These are phyloP conservation scores for Caenorhabditis wallacei DNA, from an alignment of 2,888 invertebrate species.

Conservation along the genomic window DNA sequence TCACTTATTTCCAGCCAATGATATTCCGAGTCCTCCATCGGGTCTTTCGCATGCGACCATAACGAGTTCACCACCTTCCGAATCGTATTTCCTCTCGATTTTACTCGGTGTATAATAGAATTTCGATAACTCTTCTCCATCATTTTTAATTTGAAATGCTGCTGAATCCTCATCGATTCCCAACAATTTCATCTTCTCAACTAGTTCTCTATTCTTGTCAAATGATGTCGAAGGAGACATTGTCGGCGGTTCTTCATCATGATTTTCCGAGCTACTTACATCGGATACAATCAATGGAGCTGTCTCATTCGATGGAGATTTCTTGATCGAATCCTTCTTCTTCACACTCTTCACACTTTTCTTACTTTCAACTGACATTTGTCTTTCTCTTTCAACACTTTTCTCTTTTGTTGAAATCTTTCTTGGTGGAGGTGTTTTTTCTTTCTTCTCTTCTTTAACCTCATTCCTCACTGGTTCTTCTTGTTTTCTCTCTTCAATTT, in stretches of 20 bases:
- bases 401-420: constrained; percentile 32
- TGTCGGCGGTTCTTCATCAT: constrained; percentile 66
- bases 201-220: constrained; percentile 32
- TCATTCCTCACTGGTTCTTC: background rate
- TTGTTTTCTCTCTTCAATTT: background rate
- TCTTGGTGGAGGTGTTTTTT: constrained; percentile 21
- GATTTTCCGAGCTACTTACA: constrained; percentile 73
- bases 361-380: constrained; percentile 54
- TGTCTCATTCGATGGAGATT: constrained; percentile 56
- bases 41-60: constrained; percentile 89
- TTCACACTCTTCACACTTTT: constrained; percentile 61
- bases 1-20: constrained; percentile 92
- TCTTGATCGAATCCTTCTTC: constrained; percentile 52
- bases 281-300: constrained; percentile 75
- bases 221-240: constrained; percentile 53
- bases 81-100: constrained; percentile 93
- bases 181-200: constrained; percentile 29
- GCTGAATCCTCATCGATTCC: constrained; percentile 62
- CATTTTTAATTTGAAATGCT: constrained; percentile 51
- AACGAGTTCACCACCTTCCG: constrained; percentile 87
- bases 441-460: constrained; percentile 12
- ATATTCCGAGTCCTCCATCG: constrained; percentile 91
- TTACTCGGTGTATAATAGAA: constrained; percentile 87
- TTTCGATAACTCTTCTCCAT: constrained; percentile 85
- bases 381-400: constrained; percentile 43